Evolutionary conservation across 2,797 vertebrate species (phyloP), one percentile per base, ranked within the genome.

Genomic region (Numenius phaeopus): DNA sequence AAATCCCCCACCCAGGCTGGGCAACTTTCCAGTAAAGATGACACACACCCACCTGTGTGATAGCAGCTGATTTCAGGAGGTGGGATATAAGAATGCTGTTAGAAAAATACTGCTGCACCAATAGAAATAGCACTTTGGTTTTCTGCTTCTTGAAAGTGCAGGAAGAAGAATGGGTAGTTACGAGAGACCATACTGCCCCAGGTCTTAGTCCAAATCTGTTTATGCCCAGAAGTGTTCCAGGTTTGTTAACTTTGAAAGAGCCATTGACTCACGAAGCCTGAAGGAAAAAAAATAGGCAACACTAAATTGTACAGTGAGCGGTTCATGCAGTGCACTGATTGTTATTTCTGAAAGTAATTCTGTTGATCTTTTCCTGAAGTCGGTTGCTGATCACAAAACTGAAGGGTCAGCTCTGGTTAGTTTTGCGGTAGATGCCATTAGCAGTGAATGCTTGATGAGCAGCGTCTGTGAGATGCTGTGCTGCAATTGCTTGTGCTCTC

Each of bases 331-430:
- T 67, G 47, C 37, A 17, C 44, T 49, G 20, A 52, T 32, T 46
- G 14, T 80, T 90, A 24, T 77, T 94, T 94, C 86, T 95, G 75
- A 34, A 67, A 50, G 40, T 77, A 61, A n/a, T 80, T 93, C 47
- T 70, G 27, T 64, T 83, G 65, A 37, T 79, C 30, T 73, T 94
- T 67, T 83, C 73, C 58, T 59, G 71, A 83, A 80, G 30, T 29
- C 16, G 10, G 27, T 58, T 0, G 0, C 70, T 82, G 75, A 32
- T 92, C n/a, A 21, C 54, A 47, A 61, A 65, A 40, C 19, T 0
- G 2, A 89, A 66, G 54, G 76, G 20, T 87, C 67, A 34, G 27
- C 77, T 80, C 55, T 76, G 23, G 19, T 55, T 75, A 21, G 23
- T 57, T 91, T 75, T 85, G 65, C 64, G 59, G 34, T 40, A 44